phyloP scores from a whole-genome alignment of 2,797 vertebrate genomes.

The Botia kubotai region DNA sequence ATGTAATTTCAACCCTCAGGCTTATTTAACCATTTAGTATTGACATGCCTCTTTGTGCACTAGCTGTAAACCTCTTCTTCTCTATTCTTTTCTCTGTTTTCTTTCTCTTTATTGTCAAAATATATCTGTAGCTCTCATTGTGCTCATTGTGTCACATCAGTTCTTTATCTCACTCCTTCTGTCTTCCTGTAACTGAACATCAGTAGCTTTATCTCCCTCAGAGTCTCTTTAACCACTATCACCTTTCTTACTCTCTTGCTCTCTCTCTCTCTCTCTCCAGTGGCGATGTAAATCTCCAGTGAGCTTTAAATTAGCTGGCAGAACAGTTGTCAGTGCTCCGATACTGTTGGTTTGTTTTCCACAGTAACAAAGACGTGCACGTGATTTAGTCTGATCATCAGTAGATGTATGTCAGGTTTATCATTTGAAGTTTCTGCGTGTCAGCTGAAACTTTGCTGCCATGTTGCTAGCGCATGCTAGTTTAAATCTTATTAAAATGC shows the following conservation, averaged over 20 bases:
- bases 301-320: constrained; percentile 27
- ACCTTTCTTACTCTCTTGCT: constrained; percentile 32
- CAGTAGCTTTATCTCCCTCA: constrained; percentile 27
- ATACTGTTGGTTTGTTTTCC: constrained; percentile 42
- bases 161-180: neutral
- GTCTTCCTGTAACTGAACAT: constrained; percentile 4
- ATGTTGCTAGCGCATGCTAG: neutral
- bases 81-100: neutral
- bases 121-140: neutral
- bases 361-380: constrained; percentile 42
- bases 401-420: constrained; percentile 27
- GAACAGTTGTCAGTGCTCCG: constrained; percentile 29
- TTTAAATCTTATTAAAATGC: constrained; percentile 22
- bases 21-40: constrained; percentile 35
- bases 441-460: neutral
- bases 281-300: constrained; percentile 26
- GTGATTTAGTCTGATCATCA: constrained; percentile 8
- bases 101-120: neutral
- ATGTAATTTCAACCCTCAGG: constrained; percentile 27
- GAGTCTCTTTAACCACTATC: constrained; percentile 25
- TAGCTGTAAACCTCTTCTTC: neutral
- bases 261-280: constrained; percentile 27
- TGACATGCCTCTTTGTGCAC: neutral
- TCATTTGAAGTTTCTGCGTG: constrained; percentile 8
- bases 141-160: neutral